Evolutionary conservation across 2,888 invertebrate genomes (phyloP), one percentile per base, ranked within the genome.

Genomic region (Agrochola litura): DNA sequence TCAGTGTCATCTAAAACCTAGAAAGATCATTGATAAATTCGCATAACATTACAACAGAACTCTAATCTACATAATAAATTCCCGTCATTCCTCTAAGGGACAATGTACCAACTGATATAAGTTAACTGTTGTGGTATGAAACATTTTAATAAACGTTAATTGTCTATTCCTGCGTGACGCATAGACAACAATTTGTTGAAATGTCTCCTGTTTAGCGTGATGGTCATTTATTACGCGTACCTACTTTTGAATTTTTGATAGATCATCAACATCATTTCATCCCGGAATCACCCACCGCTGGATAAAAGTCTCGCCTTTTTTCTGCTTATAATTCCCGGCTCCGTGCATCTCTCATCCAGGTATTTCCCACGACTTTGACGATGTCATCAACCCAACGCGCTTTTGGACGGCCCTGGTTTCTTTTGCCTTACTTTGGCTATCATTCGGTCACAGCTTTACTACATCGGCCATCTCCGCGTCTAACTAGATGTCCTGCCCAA

Each of bases 111-210:
- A 43, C 10, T 72, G 69, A 77, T 81, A 81, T 58, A 56, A 69
- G 56, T 73, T 52, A 71, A 77, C 76, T 30, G 69, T 66, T 65
- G 67, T 79, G 80, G 72, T 60, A 83, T 65, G 82, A 68, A 81
- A 70, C 83, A 61, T 86, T 89, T 88, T 89, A 89, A 89, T 85
- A 77, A 82, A 56, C 61, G 66, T 70, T 87, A 89, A 89, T 89
- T 85, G 83, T 22, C 64, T 81, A 87, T 87, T 85, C 89, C 89
- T 86, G 85, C 70, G 68, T 86, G 84, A 88, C 83, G 66, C 87
- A 83, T 83, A 41, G 3, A 9, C 25, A 73, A 49, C 71, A 81
- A 89, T 82, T 79, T 79, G 72, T 81, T 74, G 16, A 49, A 65
- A 69, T 79, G 71, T 73, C 64, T 79, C 82, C 76, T 79, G 69